These are phyloP conservation scores for Pollenia labialis DNA, from an alignment of 2,888 invertebrate genomes.

Conservation along the genomic window DNA sequence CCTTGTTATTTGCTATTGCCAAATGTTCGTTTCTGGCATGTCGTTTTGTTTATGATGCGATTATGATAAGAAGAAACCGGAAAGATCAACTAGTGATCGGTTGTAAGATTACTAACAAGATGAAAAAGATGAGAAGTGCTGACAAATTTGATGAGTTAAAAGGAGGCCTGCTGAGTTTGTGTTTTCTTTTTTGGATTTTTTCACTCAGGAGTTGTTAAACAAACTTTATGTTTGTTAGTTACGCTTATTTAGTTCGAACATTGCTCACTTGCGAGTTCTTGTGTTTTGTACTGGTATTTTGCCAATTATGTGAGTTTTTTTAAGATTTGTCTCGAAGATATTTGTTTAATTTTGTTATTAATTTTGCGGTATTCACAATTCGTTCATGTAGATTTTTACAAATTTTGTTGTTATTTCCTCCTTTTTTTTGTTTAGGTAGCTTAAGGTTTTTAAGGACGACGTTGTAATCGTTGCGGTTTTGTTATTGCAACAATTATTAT, in stretches of 20 bases:
- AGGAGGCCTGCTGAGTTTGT: constrained; percentile 51
- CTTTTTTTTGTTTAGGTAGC: constrained; percentile 23
- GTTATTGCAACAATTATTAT: constrained; percentile 27
- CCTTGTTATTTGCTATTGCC: constrained; percentile 44
- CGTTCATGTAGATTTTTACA: constrained; percentile 16
- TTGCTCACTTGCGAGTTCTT: constrained; percentile 39
- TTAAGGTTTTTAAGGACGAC: constrained; percentile 1
- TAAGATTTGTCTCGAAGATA: constrained; percentile 43
- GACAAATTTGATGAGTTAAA: constrained; percentile 78
- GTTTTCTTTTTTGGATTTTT: constrained; percentile 9
- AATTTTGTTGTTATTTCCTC: constrained; percentile 57
- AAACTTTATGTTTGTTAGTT: constrained; percentile 33
- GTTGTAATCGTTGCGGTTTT: constrained; percentile 59
- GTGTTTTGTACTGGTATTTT: constrained; percentile 38
- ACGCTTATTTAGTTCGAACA: constrained; percentile 53
- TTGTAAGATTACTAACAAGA: constrained; percentile 16
- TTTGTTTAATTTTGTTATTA: constrained; percentile 65
- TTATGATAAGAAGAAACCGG: constrained; percentile 78
- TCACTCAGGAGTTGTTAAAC: constrained; percentile 26
- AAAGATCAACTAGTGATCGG: constrained; percentile 53
- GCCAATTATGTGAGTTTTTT: constrained; percentile 44
- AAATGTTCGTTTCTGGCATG: constrained; percentile 27
- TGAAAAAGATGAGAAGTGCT: constrained; percentile 76
- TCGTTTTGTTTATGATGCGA: constrained; percentile 74
- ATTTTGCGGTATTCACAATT: constrained; percentile 57